Conservation (phyloP, 2,113 vertebrate genomes). For the Rhea pennata region DNA sequence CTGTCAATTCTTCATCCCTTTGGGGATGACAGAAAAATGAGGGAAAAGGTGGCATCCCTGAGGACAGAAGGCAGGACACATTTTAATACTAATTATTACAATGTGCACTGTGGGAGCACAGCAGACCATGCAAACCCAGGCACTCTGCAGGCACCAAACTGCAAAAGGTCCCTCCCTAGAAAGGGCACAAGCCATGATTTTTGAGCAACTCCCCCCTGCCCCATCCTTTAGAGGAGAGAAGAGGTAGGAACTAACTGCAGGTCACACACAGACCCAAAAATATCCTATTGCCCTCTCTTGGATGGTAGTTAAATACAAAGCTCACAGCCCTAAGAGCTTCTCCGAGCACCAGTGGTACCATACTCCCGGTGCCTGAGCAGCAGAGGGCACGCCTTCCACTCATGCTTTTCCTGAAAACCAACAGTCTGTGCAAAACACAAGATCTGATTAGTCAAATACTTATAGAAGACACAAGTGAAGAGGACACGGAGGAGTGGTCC, state of each 20-base stretch:
- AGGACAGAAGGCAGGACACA: not conserved
- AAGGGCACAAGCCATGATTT: not conserved
- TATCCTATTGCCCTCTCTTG: rapidly evolving
- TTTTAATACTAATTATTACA: not conserved
- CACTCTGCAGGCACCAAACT: rapidly evolving
- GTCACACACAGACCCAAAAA: not conserved
- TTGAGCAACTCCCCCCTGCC: not conserved
- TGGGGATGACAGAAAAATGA: rapidly evolving
- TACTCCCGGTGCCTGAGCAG: rapidly evolving
- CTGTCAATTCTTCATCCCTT: not conserved
- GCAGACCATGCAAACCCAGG: not conserved
- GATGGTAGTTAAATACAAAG: not conserved
- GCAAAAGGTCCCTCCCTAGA: not conserved
- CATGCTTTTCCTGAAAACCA: not conserved
- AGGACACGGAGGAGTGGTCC: not conserved
- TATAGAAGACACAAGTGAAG: not conserved
- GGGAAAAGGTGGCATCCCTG: not conserved
- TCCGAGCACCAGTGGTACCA: rapidly evolving
- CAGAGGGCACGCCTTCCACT: not conserved
- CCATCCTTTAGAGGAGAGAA: not conserved
- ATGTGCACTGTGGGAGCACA: not conserved
- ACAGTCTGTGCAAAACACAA: not conserved
- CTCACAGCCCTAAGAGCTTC: not conserved
- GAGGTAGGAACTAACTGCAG: not conserved
- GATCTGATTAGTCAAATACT: not conserved